phyloP scores from a whole-genome alignment of 2,888 invertebrate genomes.

The Druceiella hillmani region DNA sequence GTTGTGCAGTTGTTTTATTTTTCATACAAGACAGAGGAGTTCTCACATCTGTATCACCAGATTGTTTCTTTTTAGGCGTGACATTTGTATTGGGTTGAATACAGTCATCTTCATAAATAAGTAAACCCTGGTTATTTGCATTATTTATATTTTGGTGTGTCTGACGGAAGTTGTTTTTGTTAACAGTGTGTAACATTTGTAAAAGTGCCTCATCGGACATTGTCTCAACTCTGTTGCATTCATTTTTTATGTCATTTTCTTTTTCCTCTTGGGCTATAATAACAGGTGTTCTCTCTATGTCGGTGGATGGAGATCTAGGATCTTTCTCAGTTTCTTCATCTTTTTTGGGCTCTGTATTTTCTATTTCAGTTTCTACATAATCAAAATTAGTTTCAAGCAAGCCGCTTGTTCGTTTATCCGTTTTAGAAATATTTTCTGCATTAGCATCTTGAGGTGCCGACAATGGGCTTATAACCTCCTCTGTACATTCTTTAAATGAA shows the following conservation, averaged over 20 bases:
- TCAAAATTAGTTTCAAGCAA: constrained; percentile 59
- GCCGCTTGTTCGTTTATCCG: constrained; percentile 36
- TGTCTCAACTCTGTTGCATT: constrained; percentile 41
- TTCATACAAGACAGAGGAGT: constrained; percentile 50
- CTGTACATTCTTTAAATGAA: constrained; percentile 34
- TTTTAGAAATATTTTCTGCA: constrained; percentile 34
- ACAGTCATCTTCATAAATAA: constrained; percentile 56
- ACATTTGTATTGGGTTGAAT: constrained; percentile 28
- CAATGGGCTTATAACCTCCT: constrained; percentile 39
- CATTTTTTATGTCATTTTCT: constrained; percentile 20
- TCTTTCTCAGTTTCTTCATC: constrained; percentile 35
- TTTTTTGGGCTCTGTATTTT: constrained; percentile 27
- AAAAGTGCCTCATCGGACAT: constrained; percentile 46
- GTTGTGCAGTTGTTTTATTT: constrained; percentile 38
- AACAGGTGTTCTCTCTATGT: constrained; percentile 48
- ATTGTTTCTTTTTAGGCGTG: constrained; percentile 39
- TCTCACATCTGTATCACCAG: constrained; percentile 35
- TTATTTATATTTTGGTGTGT: constrained; percentile 28
- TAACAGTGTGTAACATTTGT: constrained; percentile 37
- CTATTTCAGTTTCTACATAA: constrained; percentile 42
- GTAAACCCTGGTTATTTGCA: constrained; percentile 42
- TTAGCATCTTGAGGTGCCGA: constrained; percentile 41
- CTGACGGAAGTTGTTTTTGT: constrained; percentile 35
- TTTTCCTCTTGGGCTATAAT: constrained; percentile 34
- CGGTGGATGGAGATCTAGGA: constrained; percentile 45